Conservation (phyloP, 2,113 vertebrate species). For the Pelecanoides urinatrix region DNA sequence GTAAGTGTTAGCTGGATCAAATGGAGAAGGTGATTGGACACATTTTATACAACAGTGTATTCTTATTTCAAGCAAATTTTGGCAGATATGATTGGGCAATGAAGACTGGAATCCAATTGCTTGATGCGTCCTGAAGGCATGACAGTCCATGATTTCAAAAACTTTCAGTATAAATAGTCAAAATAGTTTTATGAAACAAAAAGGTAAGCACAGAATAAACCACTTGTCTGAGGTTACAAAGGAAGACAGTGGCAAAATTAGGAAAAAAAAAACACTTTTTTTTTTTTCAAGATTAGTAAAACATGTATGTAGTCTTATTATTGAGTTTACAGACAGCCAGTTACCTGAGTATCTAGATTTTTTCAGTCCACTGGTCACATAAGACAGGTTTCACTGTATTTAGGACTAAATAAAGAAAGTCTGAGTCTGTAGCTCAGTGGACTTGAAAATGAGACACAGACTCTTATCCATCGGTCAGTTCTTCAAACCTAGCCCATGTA, state of each 20-base stretch:
- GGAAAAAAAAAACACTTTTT: not conserved
- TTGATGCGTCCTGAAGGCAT: not conserved
- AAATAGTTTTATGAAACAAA: not conserved
- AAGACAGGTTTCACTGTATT: not conserved
- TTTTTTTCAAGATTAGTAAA: not conserved
- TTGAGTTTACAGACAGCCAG: not conserved
- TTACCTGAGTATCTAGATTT: not conserved
- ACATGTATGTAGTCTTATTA: not conserved
- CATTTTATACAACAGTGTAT: not conserved
- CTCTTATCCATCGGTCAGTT: not conserved
- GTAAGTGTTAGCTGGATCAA: not conserved
- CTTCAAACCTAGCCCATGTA: not conserved
- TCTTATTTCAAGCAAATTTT: not conserved
- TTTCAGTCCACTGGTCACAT: not conserved
- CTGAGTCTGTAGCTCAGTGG: not conserved
- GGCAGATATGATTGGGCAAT: not conserved
- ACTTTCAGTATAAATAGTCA: not conserved
- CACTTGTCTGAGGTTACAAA: not conserved
- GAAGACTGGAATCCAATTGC: not conserved
- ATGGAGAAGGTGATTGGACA: not conserved
- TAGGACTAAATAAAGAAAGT: not conserved
- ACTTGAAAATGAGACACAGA: not conserved
- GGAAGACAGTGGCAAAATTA: not conserved
- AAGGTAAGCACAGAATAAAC: not conserved
- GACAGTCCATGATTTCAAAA: not conserved